These are phyloP conservation scores for Crypturellus tataupa DNA, from an alignment of 2,797 vertebrate genomes.

Conservation along the genomic window DNA sequence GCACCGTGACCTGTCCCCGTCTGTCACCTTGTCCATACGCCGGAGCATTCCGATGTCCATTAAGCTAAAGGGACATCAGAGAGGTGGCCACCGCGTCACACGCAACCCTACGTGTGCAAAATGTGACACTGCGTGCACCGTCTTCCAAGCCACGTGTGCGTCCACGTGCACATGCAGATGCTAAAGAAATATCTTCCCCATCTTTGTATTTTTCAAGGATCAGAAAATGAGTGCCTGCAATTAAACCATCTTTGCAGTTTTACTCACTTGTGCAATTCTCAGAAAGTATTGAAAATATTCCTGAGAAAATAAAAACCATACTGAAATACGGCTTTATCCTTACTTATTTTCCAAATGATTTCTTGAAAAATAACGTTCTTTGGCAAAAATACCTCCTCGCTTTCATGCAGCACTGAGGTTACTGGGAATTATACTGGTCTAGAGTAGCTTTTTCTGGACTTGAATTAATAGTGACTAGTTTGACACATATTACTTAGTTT, in stretches of 20 bases:
- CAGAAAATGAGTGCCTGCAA: fast-evolving
- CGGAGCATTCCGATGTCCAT: not conserved
- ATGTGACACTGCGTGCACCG: fast-evolving
- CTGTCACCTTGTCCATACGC: not conserved
- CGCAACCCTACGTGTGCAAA: not conserved
- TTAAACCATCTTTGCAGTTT: not conserved
- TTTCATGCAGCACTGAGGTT: not conserved
- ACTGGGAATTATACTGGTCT: not conserved
- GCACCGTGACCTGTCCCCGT: not conserved
- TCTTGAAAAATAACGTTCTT: not conserved
- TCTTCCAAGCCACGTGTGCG: fast-evolving
- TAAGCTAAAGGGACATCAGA: not conserved
- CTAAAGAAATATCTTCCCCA: not conserved
- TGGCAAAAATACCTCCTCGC: not conserved
- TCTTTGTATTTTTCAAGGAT: not conserved
- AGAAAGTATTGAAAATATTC: not conserved
- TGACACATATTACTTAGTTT: constrained; percentile 74
- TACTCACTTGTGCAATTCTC: not conserved
- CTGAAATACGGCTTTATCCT: not conserved
- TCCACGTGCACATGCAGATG: fast-evolving
- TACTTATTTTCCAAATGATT: not conserved
- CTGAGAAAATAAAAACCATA: not conserved
- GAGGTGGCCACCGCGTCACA: fast-evolving
- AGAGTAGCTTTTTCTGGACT: not conserved
- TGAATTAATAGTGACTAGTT: constrained; percentile 70